phyloP scores from a whole-genome alignment of 2,113 vertebrate species.

The Pitta sordida region DNA sequence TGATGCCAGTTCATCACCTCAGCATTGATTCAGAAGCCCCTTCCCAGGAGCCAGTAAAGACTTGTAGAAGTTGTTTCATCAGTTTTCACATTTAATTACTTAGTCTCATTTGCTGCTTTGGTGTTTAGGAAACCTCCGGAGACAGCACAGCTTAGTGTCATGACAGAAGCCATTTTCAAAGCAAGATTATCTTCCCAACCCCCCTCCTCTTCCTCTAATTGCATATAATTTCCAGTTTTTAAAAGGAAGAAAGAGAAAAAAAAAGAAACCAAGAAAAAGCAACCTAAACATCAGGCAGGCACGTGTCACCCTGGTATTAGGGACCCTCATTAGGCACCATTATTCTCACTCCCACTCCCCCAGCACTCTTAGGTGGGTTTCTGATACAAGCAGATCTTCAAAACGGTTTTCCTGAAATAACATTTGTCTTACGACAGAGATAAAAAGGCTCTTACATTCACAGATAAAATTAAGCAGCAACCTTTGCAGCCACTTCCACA shows the following conservation, averaged over 20 bases:
- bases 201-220: not conserved
- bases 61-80: not conserved
- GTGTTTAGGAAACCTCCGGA: not conserved
- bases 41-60: not conserved
- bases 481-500: not conserved
- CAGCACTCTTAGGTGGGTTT: not conserved
- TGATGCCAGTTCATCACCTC: not conserved
- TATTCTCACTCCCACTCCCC: not conserved
- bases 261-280: not conserved
- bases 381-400: not conserved
- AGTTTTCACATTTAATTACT: slow-evolving; percentile 1
- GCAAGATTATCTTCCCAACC: not conserved
- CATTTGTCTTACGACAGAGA: not conserved
- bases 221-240: not conserved
- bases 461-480: not conserved
- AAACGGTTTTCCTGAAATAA: not conserved
- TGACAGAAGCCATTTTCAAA: slow-evolving; percentile 18
- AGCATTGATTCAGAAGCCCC: not conserved
- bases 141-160: not conserved
- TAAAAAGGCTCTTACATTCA: not conserved
- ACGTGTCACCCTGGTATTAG: not conserved
- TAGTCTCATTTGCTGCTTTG: not conserved
- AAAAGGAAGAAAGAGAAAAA: not conserved
- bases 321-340: not conserved
- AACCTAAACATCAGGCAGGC: not conserved